Percentiles rank a stretch among this genome's conserved stretches.
Conservation (phyloP, 2,797 vertebrate genomes). For the Harpagifer antarcticus region DNA sequence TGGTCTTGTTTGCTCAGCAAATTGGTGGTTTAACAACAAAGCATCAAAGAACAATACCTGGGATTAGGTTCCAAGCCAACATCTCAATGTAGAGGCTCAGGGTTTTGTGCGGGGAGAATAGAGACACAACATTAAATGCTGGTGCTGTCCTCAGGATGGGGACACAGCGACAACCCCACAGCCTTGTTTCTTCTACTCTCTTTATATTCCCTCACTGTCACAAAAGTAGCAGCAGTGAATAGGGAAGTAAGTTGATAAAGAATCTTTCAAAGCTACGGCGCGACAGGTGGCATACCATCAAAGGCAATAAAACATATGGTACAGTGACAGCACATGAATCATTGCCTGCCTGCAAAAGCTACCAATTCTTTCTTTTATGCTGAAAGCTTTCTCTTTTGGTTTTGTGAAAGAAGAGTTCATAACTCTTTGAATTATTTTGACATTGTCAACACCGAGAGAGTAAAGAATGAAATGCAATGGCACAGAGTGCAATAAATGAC, state of each 20-base stretch:
- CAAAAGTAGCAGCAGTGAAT: conserved; percentile 58
- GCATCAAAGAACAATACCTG: conserved; percentile 39
- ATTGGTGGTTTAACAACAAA: conserved; percentile 36
- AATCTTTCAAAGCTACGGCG: conserved; percentile 57
- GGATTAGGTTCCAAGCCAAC: conserved; percentile 45
- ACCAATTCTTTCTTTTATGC: conserved; percentile 47
- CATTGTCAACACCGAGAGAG: conserved; percentile 33
- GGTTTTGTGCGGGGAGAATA: conserved; percentile 37
- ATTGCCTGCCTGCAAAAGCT: conserved; percentile 52
- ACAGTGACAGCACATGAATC: conserved; percentile 69
- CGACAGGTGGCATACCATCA: conserved; percentile 73
- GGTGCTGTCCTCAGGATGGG: conserved; percentile 49
- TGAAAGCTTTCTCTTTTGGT: conserved; percentile 47
- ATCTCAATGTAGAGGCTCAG: conserved; percentile 33
- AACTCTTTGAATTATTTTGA: conserved; percentile 49
- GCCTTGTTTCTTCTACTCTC: conserved; percentile 12
- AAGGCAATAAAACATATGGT: conserved; percentile 74
- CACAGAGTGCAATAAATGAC: conserved; percentile 27
- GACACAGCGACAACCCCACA: conserved; percentile 21
- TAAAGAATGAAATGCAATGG: conserved; percentile 29
- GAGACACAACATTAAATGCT: conserved; percentile 51
- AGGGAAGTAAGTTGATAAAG: conserved; percentile 70
- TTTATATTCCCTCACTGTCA: conserved; percentile 42
- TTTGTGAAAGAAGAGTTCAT: conserved; percentile 44
- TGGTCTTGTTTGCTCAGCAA: conserved; percentile 32